phyloP scores from a whole-genome alignment of 2,888 invertebrate species.

The Epicampocera succincta region DNA sequence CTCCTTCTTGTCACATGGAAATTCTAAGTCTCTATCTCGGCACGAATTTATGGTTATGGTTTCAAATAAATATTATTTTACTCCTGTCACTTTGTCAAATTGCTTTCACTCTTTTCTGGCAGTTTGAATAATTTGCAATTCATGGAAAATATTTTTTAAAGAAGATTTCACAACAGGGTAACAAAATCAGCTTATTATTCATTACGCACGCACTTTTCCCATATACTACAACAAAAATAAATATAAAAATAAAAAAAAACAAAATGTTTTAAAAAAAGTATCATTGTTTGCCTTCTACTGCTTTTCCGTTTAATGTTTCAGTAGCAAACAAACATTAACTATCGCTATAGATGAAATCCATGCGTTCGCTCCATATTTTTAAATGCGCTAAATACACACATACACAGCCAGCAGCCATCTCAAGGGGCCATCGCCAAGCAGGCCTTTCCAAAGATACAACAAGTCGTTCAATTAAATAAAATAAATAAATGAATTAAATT shows the following conservation, averaged over 20 bases:
- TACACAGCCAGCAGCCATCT: no score
- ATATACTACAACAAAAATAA: not conserved
- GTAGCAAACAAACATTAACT: constrained; percentile 11
- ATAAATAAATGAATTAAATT: no score
- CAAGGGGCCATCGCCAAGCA: no score
- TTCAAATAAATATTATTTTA: constrained; percentile 8
- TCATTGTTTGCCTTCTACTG: not conserved
- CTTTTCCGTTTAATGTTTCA: constrained; percentile 5
- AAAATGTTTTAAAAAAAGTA: constrained; percentile 6
- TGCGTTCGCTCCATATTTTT: not conserved
- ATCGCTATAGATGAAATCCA: not conserved
- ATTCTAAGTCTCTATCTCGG: not conserved
- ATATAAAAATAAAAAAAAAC: no score
- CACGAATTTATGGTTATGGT: constrained; percentile 7
- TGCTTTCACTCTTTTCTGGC: not conserved
- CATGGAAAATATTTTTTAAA: constrained; percentile 25
- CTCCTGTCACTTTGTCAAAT: not conserved
- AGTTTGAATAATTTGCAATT: constrained; percentile 42
- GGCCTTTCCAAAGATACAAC: no score
- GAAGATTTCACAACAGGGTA: constrained; percentile 25
- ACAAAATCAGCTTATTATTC: constrained; percentile 50
- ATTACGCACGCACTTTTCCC: constrained; percentile 6
- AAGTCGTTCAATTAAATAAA: no score
- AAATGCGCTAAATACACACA: not conserved
- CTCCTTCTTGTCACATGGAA: not conserved